phyloP scores from a whole-genome alignment of 2,797 vertebrate species.

The Muscicapa comitata region DNA sequence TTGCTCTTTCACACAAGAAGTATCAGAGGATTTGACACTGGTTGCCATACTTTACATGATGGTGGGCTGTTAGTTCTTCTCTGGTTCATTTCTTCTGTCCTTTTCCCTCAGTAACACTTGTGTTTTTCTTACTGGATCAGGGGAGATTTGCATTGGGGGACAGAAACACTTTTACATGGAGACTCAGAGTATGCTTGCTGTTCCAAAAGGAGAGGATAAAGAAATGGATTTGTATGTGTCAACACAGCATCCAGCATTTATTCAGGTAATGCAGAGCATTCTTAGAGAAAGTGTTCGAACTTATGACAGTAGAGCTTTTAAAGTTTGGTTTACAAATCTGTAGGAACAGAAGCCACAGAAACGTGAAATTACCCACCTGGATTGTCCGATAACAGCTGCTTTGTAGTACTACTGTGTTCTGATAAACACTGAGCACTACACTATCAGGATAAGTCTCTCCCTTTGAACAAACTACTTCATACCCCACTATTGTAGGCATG shows the following conservation, averaged over 20 bases:
- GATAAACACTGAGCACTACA: neutral
- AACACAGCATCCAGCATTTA: slow-evolving; percentile 68
- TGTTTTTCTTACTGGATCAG: slow-evolving; percentile 40
- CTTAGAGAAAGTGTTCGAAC: neutral
- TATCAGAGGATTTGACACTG: neutral
- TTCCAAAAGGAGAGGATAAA: slow-evolving; percentile 74
- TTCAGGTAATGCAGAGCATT: slow-evolving; percentile 66
- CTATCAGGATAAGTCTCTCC: neutral
- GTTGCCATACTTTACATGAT: neutral
- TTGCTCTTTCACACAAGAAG: neutral
- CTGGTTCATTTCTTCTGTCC: neutral
- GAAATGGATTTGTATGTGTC: slow-evolving; percentile 76
- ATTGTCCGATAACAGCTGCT: neutral
- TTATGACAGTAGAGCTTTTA: neutral
- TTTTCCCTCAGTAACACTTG: neutral
- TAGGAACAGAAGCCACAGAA: neutral
- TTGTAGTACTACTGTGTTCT: neutral
- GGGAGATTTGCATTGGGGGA: slow-evolving; percentile 70
- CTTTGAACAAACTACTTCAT: neutral
- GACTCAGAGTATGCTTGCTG: slow-evolving; percentile 72
- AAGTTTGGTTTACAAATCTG: neutral
- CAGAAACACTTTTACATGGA: slow-evolving; percentile 81
- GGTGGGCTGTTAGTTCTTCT: neutral
- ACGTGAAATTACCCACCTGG: neutral
- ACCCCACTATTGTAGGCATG: neutral